Evolutionary conservation across 2,113 vertebrate species (phyloP).

Genomic region (Picathartes gymnocephalus): DNA sequence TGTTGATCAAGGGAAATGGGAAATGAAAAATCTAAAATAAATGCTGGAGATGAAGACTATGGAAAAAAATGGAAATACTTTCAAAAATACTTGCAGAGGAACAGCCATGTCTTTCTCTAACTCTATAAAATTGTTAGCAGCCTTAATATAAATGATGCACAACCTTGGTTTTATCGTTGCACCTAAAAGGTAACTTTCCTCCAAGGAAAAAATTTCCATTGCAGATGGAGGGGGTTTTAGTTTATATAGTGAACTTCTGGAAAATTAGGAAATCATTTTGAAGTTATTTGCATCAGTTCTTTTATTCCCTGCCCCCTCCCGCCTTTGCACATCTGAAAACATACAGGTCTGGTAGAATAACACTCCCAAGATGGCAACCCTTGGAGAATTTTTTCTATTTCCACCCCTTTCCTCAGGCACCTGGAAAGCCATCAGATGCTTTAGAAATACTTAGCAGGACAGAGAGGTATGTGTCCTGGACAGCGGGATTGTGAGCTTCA

Average conservation of each 20-base stretch:
- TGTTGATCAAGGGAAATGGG: not conserved
- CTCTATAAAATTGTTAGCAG: not conserved
- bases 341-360: not conserved
- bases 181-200: not conserved
- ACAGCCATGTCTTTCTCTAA: not conserved
- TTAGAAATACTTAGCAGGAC: not conserved
- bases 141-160: not conserved
- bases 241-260: not conserved
- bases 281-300: not conserved
- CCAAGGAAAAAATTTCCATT: not conserved
- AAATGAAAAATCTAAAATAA: not conserved
- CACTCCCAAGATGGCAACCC: rapidly evolving
- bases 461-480: not conserved
- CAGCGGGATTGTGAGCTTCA: rapidly evolving
- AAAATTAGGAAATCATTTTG: not conserved
- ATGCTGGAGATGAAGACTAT: not conserved
- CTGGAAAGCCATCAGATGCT: not conserved
- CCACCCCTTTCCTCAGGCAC: not conserved
- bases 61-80: not conserved
- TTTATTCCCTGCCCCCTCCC: not conserved
- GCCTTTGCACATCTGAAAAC: not conserved
- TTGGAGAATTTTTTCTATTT: not conserved
- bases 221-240: not conserved
- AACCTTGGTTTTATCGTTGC: not conserved
- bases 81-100: not conserved